Evolutionary conservation across 2,888 invertebrate genomes (phyloP), one percentile per base, ranked within the genome.

Genomic region (Mechanitis messenoides): DNA sequence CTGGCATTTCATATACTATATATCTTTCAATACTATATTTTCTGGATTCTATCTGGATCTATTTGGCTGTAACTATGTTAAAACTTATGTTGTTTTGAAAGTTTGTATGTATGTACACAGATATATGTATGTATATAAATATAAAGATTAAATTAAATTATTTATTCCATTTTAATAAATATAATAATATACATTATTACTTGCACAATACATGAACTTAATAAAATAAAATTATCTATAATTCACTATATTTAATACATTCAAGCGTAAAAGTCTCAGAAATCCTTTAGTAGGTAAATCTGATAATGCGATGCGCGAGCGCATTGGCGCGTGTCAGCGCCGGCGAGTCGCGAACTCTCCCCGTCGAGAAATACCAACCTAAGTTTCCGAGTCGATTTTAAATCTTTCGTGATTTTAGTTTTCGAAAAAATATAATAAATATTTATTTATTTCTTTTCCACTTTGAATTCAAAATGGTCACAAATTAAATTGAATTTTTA

Each of bases 291-390:
- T 42, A 42, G 42, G 42, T 50, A 50, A 50, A 50, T 50, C 50
- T 9, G 50, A 50, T 50, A 31, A 50, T 28, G 11, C 57, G 20
- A 59, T 69, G 68, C 72, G 74, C 75, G 78, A 67, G 77, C 77
- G 74, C 69, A 73, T 38, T 71, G 74, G 68, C 65, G 76, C 82
- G 78, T 76, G 68, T 68, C n/a, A 64, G 66, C 72, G 68, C 67
- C 74, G 72, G 69, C 74, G 75, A 76, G 74, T 79, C 77, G 77
- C 72, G 65, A 69, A 68, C 54, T 66, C 68, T 64, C 70, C 74
- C 78, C 73, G 77, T 76, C 77, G 79, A 75, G 71, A 76, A 82
- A 82, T 81, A 71, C 75, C 77, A 73, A 75, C 75, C 72, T 74
- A 76, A 68, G 58, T 56, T 54, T 61, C 53, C 61, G 58, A 35